Conservation (phyloP, 2,888 invertebrate genomes). For the Agrotis clavis region DNA sequence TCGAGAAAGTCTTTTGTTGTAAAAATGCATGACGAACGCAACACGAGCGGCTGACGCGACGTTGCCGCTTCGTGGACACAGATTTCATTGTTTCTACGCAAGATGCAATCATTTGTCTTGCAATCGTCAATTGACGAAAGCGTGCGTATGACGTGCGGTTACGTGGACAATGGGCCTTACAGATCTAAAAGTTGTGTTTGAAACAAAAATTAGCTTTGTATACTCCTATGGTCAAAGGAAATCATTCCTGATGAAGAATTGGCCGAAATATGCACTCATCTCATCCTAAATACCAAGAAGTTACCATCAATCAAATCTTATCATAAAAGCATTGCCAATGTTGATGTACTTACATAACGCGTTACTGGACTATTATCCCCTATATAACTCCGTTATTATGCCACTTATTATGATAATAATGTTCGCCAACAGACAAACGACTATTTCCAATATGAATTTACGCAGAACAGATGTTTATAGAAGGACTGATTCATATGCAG, state of each 20-base stretch:
- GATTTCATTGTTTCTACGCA: too few relatives aligned
- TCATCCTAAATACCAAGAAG: slow-evolving; percentile 33
- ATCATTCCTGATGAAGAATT: not conserved
- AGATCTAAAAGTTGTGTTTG: too few relatives aligned
- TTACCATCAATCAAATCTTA: slow-evolving; percentile 43
- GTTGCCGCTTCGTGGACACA: too few relatives aligned
- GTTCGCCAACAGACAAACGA: slow-evolving; percentile 10
- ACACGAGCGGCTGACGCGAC: too few relatives aligned
- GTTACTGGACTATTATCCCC: slow-evolving; percentile 28
- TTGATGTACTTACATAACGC: slow-evolving; percentile 12
- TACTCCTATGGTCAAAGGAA: too few relatives aligned
- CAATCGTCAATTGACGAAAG: too few relatives aligned
- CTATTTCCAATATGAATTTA: slow-evolving; percentile 40
- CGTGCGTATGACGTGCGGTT: too few relatives aligned
- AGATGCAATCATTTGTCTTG: too few relatives aligned
- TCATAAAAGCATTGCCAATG: slow-evolving; percentile 37
- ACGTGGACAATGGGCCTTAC: too few relatives aligned
- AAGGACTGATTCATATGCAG: slow-evolving; percentile 1
- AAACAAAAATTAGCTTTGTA: too few relatives aligned
- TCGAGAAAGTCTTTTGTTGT: too few relatives aligned
- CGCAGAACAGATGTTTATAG: not conserved
- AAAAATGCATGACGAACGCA: too few relatives aligned
- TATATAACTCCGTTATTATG: slow-evolving; percentile 47
- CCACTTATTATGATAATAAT: slow-evolving; percentile 57
- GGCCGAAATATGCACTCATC: not conserved